A percentile compares a stretch with the other conserved stretches of the same genome.
Evolutionary conservation across 2,113 vertebrate genomes (phyloP).

Genomic region (Argyrosomus japonicus): DNA sequence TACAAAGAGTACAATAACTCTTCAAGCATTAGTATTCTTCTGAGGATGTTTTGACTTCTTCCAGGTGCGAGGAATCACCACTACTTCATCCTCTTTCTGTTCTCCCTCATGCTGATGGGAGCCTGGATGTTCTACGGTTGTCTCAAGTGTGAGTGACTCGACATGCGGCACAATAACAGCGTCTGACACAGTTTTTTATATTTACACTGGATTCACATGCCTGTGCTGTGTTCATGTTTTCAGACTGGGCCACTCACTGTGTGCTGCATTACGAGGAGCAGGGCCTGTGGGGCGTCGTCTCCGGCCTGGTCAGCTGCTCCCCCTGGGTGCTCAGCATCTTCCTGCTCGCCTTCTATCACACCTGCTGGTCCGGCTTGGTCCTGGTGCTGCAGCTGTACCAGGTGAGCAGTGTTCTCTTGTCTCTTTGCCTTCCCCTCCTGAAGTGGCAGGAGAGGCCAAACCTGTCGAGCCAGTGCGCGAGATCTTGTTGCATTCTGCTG

Average conservation of each 20-base stretch:
- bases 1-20: no score
- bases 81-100: conserved; percentile 90
- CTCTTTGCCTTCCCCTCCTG: neutral
- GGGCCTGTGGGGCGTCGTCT: conserved; percentile 84
- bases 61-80: conserved; percentile 93
- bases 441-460: neutral
- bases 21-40: no score
- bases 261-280: conserved; percentile 80
- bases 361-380: conserved; percentile 84
- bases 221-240: neutral
- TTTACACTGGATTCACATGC: neutral
- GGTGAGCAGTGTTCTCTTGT: conserved; percentile 73
- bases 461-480: neutral
- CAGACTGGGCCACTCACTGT: conserved; percentile 92
- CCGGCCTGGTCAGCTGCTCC: conserved; percentile 86
- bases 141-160: conserved; percentile 87
- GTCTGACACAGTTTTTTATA: neutral
- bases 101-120: conserved; percentile 83
- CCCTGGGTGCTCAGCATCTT: conserved; percentile 92
- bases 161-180: rapidly evolving
- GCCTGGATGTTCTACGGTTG: conserved; percentile 89
- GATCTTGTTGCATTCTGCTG: neutral
- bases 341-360: conserved; percentile 85
- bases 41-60: neutral
- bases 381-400: conserved; percentile 92